phyloP scores from a whole-genome alignment of 2,888 invertebrate genomes.

The Stratiomys singularior region DNA sequence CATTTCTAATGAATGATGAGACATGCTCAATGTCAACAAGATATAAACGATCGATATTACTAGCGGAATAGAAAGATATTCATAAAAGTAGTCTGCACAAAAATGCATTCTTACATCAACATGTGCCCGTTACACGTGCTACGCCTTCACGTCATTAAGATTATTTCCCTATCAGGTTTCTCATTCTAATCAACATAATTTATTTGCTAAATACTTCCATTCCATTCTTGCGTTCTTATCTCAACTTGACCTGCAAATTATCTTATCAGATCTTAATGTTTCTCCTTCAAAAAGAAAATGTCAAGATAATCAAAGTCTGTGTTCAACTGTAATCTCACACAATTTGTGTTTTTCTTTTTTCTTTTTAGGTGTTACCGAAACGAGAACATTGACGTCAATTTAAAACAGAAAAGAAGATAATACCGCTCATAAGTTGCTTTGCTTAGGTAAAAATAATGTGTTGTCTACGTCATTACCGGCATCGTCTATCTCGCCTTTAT shows the following conservation, averaged over 20 bases:
- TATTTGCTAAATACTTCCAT: too few relatives aligned
- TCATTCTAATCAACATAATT: background rate
- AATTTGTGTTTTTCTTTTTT: constrained; percentile 1
- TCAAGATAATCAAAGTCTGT: constrained; percentile 22
- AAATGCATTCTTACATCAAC: too few relatives aligned
- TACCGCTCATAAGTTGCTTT: background rate
- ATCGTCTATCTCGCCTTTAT: constrained; percentile 6
- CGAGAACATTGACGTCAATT: constrained; percentile 41
- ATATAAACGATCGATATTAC: too few relatives aligned
- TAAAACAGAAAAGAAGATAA: background rate
- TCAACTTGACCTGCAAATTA: background rate
- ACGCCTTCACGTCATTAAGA: too few relatives aligned
- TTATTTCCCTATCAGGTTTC: background rate
- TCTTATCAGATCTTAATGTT: background rate
- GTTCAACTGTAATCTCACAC: background rate
- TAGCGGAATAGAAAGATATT: too few relatives aligned
- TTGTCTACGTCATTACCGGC: constrained; percentile 22
- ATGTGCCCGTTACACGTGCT: too few relatives aligned
- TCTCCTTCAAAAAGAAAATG: constrained; percentile 6
- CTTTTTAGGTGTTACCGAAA: constrained; percentile 28
- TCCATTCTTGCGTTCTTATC: background rate
- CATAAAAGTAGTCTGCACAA: too few relatives aligned
- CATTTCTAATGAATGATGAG: too few relatives aligned
- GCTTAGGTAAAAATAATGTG: constrained; percentile 31
- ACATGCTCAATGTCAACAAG: too few relatives aligned